Base-by-base conservation (phyloP, 2,888 invertebrate species). In the Itoplectis maculator region DNA sequence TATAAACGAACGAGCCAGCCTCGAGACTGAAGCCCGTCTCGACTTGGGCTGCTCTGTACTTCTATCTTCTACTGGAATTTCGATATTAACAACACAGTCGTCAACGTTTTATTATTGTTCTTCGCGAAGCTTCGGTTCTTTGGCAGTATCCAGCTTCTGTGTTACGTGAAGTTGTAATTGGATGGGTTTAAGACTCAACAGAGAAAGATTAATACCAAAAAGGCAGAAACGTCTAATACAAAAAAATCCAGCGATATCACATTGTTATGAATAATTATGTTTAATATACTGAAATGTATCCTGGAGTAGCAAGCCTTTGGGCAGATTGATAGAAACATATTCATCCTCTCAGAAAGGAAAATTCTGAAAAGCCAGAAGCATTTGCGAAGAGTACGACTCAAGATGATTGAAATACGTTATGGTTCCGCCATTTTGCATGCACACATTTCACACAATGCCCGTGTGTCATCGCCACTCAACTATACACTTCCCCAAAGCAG, bases 1-100 rank as follows among this genome's bases (percentile, higher is more conserved):
- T 82, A 73, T 78, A 70, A 78, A 66, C 78, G 78, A 70, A 51
- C 37, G 51, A 66, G 66, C 59, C 40, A 42, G n/a, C 54, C 35
- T 59, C 47, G 15, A n/a, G 54, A 63, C 77, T 63, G 37, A 45
- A 75, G 65, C 54, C 15, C 40, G 35, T 13, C 54, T 13, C n/a
- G 37, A 54, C 29, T 37, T 13, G 35, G 51, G 15, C 35, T 29
- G 29, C 69, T 74, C 13, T 47, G 18, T 63, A 74, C 61, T 51
- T 56, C 73, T 49, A 65, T 69, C 56, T 47, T 49, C 40, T 9
- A 56, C 2, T 47, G 42, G 70, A 70, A 78, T 74, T 69, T 51
- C 61, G 7, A 63, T 68, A 81, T 74, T 74, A 74, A 72, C 63
- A 70, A 65, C 45, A 72, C 37, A 18, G 4, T 49, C 29, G 15